Evolutionary conservation across 2,113 vertebrate species (phyloP).

Genomic region (Neolamprologus sp.): DNA sequence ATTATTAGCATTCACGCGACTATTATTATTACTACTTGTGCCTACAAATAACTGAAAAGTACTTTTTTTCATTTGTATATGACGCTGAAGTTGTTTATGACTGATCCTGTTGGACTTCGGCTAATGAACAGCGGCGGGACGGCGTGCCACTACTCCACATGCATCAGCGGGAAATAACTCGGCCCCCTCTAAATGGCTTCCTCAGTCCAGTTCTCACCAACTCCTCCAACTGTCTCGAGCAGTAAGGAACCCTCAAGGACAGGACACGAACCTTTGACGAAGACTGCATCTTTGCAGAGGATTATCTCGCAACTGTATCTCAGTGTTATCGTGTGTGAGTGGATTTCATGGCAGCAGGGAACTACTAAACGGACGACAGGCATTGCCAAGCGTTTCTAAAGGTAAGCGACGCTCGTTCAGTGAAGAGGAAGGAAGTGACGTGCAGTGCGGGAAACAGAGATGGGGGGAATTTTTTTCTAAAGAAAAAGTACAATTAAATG

Average conservation of each 20-base stretch:
- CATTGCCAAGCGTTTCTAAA: constrained; percentile 49
- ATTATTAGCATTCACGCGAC: constrained; percentile 43
- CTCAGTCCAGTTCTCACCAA: constrained; percentile 8
- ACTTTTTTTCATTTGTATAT: constrained; percentile 54
- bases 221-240: constrained; percentile 33
- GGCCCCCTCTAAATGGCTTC: constrained; percentile 33
- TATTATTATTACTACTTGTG: constrained; percentile 62
- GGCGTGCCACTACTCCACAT: background rate
- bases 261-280: constrained; percentile 48
- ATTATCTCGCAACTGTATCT: constrained; percentile 60
- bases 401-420: constrained; percentile 61
- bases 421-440: constrained; percentile 29
- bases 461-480: constrained; percentile 49
- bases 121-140: background rate
- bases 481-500: constrained; percentile 64
- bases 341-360: constrained; percentile 49
- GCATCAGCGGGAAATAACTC: constrained; percentile 21
- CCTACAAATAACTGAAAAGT: constrained; percentile 36
- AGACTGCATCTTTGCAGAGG: constrained; percentile 55
- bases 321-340: constrained; percentile 54
- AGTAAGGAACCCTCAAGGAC: constrained; percentile 36
- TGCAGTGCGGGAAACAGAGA: constrained; percentile 25
- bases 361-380: constrained; percentile 38
- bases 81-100: constrained; percentile 55
- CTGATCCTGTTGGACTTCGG: constrained; percentile 36